Evolutionary conservation across 64 coral and sea anemone genomes (phyloP).

Genomic region (Acropora yongei): DNA sequence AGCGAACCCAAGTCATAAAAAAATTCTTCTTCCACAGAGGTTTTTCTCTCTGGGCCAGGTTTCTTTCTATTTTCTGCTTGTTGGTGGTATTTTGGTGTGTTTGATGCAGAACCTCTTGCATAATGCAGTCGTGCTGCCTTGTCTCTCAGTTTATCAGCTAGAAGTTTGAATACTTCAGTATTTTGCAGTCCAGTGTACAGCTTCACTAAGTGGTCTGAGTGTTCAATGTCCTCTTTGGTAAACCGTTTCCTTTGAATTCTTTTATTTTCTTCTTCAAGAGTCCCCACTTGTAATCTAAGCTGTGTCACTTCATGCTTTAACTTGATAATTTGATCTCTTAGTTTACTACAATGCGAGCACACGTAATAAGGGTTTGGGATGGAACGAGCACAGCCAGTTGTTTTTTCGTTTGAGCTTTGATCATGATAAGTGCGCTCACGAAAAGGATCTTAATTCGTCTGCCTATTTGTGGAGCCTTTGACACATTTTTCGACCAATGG

Average conservation of each 20-base stretch:
- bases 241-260: constrained; percentile 26
- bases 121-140: constrained; percentile 30
- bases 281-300: not conserved
- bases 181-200: constrained; percentile 34
- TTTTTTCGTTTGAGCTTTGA: not conserved
- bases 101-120: constrained; percentile 5
- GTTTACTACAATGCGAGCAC: constrained; percentile 3
- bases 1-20: too few species aligned
- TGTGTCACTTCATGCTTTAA: not conserved
- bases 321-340: not conserved
- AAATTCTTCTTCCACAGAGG: too few species aligned
- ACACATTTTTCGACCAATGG: constrained; percentile 23
- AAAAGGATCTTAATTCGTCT: constrained; percentile 37
- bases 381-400: constrained; percentile 7
- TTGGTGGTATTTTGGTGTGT: constrained; percentile 5
- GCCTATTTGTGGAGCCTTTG: constrained; percentile 43
- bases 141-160: constrained; percentile 36
- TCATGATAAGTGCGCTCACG: not conserved
- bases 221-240: constrained; percentile 27
- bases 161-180: constrained; percentile 22
- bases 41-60: too few species aligned
- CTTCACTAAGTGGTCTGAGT: constrained; percentile 12
- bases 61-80: too few species aligned
- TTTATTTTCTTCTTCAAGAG: constrained; percentile 1
- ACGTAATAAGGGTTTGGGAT: not conserved